These are phyloP conservation scores for Diachrysia chrysitis DNA, from an alignment of 2,888 invertebrate genomes.

Conservation along the genomic window DNA sequence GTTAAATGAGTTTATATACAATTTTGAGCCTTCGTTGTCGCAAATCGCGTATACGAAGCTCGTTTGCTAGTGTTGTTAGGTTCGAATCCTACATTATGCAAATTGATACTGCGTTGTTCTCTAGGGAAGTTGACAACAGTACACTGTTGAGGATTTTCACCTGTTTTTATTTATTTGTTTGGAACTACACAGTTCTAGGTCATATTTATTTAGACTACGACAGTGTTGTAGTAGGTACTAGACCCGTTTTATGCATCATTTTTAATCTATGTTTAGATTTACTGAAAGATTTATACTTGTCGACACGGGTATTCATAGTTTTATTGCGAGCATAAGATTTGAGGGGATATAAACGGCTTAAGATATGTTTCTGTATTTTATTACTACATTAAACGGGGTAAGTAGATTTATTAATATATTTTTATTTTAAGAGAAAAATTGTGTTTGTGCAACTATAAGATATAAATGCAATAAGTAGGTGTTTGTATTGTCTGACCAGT, in stretches of 20 bases:
- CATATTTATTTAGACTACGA: too few species aligned
- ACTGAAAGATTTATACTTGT: constrained; percentile 38
- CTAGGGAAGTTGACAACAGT: neutral
- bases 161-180: neutral
- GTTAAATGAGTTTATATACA: constrained; percentile 15
- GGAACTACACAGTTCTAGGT: neutral
- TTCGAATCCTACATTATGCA: neutral
- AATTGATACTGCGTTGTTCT: neutral
- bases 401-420: neutral
- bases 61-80: neutral
- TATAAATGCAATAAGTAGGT: neutral
- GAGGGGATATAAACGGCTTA: constrained; percentile 27
- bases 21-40: neutral
- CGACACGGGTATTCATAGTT: constrained; percentile 31
- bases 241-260: constrained; percentile 21
- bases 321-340: constrained; percentile 33
- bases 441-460: neutral
- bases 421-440: neutral
- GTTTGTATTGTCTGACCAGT: neutral
- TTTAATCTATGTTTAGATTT: constrained; percentile 23
- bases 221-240: neutral
- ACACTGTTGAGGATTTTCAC: neutral
- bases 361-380: constrained; percentile 18
- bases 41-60: neutral
- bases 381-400: constrained; percentile 1